Percentiles rank a stretch among this genome's conserved stretches.
phyloP scores from a whole-genome alignment of 1,140 invertebrate species.

The Drosophila lini region DNA sequence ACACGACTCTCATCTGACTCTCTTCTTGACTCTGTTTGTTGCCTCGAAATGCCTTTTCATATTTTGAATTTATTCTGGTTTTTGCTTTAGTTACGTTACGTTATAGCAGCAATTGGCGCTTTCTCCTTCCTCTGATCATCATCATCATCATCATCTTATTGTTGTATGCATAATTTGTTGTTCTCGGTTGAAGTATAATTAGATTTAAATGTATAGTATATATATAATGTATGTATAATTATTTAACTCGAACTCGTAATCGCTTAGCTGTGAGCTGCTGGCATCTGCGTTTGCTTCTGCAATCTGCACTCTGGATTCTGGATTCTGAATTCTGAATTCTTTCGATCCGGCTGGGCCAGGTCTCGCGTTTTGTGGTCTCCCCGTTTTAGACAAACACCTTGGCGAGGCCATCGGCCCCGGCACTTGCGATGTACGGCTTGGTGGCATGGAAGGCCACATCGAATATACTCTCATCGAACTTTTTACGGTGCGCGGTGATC shows the following conservation, averaged over 20 bases:
- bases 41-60: slow-evolving; percentile 59
- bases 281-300: slow-evolving; percentile 21
- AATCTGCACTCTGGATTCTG: slow-evolving; percentile 24
- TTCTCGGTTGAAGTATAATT: slow-evolving; percentile 71
- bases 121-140: slow-evolving; percentile 1
- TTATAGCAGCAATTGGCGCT: slow-evolving; percentile 22
- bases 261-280: slow-evolving; percentile 60
- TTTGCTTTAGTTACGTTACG: slow-evolving; percentile 4
- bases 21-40: slow-evolving; percentile 43
- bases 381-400: slow-evolving; percentile 94
- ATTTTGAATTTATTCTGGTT: slow-evolving; percentile 51
- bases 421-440: slow-evolving; percentile 98
- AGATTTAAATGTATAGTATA: slow-evolving; percentile 75
- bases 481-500: slow-evolving; percentile 99
- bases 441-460: slow-evolving; percentile 99
- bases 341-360: slow-evolving; percentile 20
- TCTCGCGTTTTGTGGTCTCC: slow-evolving; percentile 3
- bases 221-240: slow-evolving; percentile 75
- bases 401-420: slow-evolving; percentile 98
- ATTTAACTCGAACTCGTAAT: slow-evolving; percentile 80
- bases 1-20: slow-evolving; percentile 14
- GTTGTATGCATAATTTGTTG: slow-evolving; percentile 63
- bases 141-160: slow-evolving; percentile 8
- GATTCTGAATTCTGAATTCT: slow-evolving; percentile 46
- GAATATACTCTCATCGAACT: slow-evolving; percentile 99